Percentiles rank a stretch among this genome's conserved stretches.
Evolutionary conservation across 2,888 invertebrate species (phyloP).

Genomic region (Cancer borealis): DNA sequence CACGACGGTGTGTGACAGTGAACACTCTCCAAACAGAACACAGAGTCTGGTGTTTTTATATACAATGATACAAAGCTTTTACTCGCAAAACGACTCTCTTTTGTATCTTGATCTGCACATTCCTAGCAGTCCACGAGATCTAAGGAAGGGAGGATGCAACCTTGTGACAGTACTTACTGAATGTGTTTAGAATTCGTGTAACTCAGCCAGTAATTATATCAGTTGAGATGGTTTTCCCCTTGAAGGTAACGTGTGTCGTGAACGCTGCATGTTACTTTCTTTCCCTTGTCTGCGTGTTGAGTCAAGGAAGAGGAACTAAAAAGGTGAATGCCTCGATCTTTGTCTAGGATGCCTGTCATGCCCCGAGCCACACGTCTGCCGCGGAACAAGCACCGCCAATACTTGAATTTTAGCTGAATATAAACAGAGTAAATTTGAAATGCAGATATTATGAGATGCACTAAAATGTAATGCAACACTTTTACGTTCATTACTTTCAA

Average conservation of each 20-base stretch:
- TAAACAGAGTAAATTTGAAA: conserved; percentile 26
- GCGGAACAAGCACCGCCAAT: background rate
- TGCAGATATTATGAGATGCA: conserved; percentile 13
- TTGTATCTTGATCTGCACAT: background rate
- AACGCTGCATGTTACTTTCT: background rate
- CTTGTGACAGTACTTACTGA: background rate
- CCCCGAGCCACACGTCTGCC: background rate
- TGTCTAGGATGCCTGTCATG: background rate
- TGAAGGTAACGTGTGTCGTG: background rate
- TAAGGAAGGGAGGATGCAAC: background rate
- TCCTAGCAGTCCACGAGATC: background rate
- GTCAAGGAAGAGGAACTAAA: background rate
- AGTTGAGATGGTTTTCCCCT: background rate
- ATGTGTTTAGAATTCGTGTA: background rate
- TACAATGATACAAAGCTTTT: background rate
- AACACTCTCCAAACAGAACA: background rate
- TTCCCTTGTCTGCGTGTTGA: background rate
- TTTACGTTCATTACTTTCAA: background rate
- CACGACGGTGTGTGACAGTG: background rate
- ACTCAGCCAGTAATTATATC: background rate
- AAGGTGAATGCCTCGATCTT: background rate
- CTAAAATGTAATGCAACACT: conserved; percentile 7
- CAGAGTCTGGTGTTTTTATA: background rate
- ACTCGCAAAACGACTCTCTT: background rate
- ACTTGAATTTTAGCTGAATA: conserved; percentile 17